Conservation (phyloP, 2,797 vertebrate species). For the Sebastes dallii region DNA sequence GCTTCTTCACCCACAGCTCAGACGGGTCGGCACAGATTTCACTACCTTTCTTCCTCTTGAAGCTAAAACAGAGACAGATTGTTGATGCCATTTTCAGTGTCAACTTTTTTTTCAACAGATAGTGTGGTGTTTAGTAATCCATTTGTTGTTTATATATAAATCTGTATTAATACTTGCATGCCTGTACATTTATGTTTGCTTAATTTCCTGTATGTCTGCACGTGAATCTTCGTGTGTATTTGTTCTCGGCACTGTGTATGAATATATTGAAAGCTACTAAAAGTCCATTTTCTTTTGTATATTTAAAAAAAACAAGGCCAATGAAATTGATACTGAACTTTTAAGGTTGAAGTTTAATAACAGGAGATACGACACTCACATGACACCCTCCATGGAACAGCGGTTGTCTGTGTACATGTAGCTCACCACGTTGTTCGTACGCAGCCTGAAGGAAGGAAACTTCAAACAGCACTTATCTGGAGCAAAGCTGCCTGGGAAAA, state of each 20-base stretch:
- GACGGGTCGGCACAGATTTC: neutral
- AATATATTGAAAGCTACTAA: neutral
- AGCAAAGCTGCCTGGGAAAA: neutral
- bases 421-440: accelerated
- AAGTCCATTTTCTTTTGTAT: neutral
- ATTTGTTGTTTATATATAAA: neutral
- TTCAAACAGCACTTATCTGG: constrained; percentile 33
- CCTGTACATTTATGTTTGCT: neutral
- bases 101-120: neutral
- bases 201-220: neutral
- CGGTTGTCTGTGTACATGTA: neutral
- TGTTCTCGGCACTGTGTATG: neutral
- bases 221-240: neutral
- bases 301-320: neutral
- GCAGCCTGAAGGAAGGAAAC: accelerated
- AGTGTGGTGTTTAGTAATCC: neutral
- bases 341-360: neutral
- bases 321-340: neutral
- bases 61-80: constrained; percentile 40
- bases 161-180: neutral
- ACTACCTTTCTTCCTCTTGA: accelerated
- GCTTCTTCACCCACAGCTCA: constrained; percentile 3
- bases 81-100: neutral
- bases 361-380: constrained; percentile 47
- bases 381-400: constrained; percentile 19